Evolutionary conservation across 2,113 vertebrate species (phyloP).

Genomic region (Odocoileus hemionus): DNA sequence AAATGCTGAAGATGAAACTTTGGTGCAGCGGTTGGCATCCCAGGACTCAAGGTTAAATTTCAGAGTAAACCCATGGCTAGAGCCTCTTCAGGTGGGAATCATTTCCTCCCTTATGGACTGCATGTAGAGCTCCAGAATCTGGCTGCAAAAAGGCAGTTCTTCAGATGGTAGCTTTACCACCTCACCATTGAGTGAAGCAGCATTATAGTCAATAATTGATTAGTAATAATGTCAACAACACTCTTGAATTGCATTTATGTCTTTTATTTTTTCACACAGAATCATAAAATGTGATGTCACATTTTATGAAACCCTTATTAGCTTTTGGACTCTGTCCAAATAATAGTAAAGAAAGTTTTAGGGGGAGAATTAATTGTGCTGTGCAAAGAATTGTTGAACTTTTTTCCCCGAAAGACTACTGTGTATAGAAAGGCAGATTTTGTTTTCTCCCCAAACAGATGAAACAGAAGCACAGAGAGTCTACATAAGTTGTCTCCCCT

Average conservation of each 20-base stretch:
- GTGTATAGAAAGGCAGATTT: background rate
- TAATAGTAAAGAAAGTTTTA: background rate
- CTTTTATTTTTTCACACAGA: background rate
- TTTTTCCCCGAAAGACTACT: background rate
- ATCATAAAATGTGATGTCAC: background rate
- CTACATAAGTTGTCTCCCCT: background rate
- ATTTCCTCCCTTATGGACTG: background rate
- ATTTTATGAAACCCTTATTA: background rate
- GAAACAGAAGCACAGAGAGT: background rate
- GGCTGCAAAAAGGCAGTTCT: background rate
- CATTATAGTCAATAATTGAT: background rate
- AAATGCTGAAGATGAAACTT: background rate
- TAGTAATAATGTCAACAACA: too few relatives aligned
- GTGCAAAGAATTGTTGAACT: background rate
- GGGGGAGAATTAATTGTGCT: background rate
- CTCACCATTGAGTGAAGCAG: background rate
- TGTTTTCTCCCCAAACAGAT: background rate
- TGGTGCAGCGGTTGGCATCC: background rate
- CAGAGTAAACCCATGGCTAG: background rate
- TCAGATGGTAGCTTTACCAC: background rate
- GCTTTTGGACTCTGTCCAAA: background rate
- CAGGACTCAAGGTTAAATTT: background rate
- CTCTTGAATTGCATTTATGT: background rate
- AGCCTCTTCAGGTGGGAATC: background rate
- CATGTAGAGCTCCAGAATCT: background rate